A percentile compares a stretch with the other conserved stretches of the same genome.
Conservation (phyloP, 2,113 vertebrate species). For the Bos indicus region DNA sequence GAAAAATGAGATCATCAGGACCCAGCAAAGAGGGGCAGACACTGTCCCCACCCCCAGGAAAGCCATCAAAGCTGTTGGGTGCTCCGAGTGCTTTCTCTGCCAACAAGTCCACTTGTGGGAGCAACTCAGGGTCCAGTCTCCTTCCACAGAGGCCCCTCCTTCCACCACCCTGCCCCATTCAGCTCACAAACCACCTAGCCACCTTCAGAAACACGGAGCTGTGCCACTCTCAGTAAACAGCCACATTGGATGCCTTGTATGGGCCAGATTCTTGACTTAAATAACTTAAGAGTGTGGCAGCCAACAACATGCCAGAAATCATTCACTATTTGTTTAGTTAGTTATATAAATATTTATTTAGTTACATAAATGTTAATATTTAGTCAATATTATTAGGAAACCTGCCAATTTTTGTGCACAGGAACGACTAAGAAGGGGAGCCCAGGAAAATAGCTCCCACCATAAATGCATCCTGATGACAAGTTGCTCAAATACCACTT, state of each 20-base stretch:
- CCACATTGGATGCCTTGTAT: background rate
- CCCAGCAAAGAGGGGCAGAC: background rate
- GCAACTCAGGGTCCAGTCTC: background rate
- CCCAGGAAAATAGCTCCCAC: background rate
- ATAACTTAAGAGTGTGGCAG: background rate
- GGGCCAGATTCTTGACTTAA: background rate
- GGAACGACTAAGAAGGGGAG: background rate
- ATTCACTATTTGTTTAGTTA: background rate
- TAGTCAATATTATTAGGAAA: background rate
- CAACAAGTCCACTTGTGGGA: background rate
- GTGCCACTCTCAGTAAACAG: background rate
- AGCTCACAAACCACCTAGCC: background rate
- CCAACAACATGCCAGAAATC: background rate
- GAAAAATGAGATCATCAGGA: constrained; percentile 32
- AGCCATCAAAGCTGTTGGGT: background rate
- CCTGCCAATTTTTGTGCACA: background rate
- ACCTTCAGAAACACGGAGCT: background rate
- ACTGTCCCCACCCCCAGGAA: background rate
- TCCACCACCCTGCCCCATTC: background rate
- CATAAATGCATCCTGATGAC: background rate
- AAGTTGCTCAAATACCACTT: background rate
- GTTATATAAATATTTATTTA: background rate
- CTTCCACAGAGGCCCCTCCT: background rate
- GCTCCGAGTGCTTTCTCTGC: background rate
- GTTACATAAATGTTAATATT: background rate